Evolutionary conservation across 2,888 invertebrate genomes (phyloP), one percentile per base, ranked within the genome.

Genomic region (Amblyjoppa proteus): DNA sequence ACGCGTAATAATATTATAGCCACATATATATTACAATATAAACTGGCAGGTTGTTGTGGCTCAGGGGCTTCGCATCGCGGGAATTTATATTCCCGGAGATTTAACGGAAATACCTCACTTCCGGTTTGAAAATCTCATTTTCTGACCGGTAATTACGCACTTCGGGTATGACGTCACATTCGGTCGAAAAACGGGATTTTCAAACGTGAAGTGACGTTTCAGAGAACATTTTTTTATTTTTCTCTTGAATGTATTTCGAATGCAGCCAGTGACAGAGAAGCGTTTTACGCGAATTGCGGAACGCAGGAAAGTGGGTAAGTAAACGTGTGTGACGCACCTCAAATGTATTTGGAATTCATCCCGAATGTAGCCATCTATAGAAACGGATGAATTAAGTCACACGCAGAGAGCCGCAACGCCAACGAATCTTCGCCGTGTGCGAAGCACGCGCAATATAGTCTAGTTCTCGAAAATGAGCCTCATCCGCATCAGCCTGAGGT

Each of bases 1-100:
- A 90, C 89, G 89, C 89, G 7, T 64, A 74, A 31, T 49, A 80
- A 74, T 74, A 80, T 80, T 64, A 49, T 16, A 49, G 45, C 45
- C 13, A 49, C 16, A 49, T 49, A 49, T 16, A 49, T 49, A 49
- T 16, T 49, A 41, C 9, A 41, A 11, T 3, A 41, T 11, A 41
- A 41, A 41, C 13, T 49, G 16, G 16, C 16, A 49, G 16, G 16
- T 49, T 16, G 3, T 16, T 49, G 16, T 16, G 45, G 16, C 45
- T 49, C 16, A 4, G 45, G 13, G 11, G 4, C 3, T 49, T 49
- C 45, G 16, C 45, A 2, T 16, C 16, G 3, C 45, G 45, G 45
- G 3, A 49, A 16, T 49, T 49, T 16, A 1, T 49, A 49, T 49
- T 49, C 4, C 16, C 45, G 45, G 16, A 49, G 4, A 3, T 49